Evolutionary conservation across 2,797 vertebrate species (phyloP).

Genomic region (Chelon auratus): DNA sequence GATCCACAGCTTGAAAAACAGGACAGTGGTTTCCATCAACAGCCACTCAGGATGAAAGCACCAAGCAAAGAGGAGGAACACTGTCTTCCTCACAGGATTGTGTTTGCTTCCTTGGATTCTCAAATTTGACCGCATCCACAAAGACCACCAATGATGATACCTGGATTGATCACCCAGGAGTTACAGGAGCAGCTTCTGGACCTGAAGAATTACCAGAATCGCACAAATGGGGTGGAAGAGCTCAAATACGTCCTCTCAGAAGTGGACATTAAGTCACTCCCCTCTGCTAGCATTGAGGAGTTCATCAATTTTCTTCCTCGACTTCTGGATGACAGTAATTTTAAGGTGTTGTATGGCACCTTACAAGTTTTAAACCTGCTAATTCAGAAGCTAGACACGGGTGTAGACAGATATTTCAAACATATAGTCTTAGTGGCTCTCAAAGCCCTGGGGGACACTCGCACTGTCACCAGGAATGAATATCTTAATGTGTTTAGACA

Average conservation of each 20-base stretch:
- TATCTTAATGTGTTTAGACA: slow-evolving; percentile 86
- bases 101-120: slow-evolving; percentile 53
- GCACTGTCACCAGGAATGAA: slow-evolving; percentile 85
- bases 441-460: slow-evolving; percentile 88
- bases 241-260: slow-evolving; percentile 84
- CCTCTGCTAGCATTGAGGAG: slow-evolving; percentile 80
- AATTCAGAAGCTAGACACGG: slow-evolving; percentile 84
- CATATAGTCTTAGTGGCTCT: slow-evolving; percentile 85
- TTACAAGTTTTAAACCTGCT: slow-evolving; percentile 88
- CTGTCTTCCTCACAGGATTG: slow-evolving; percentile 62
- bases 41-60: slow-evolving; percentile 68
- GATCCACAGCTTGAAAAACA: slow-evolving; percentile 60
- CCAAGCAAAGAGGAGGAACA: slow-evolving; percentile 58
- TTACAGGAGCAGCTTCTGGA: slow-evolving; percentile 90
- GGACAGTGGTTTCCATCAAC: slow-evolving; percentile 49
- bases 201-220: slow-evolving; percentile 88
- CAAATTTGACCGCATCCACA: slow-evolving; percentile 64
- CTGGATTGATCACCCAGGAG: slow-evolving; percentile 89
- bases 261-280: slow-evolving; percentile 76
- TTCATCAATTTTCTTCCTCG: slow-evolving; percentile 87
- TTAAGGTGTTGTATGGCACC: slow-evolving; percentile 88
- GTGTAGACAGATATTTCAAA: slow-evolving; percentile 80
- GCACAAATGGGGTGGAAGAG: slow-evolving; percentile 89
- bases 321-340: slow-evolving; percentile 90
- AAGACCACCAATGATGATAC: slow-evolving; percentile 81